Evolutionary conservation across 35 echinoderm and acorn worm genomes (phyloP), one percentile per base, ranked within the genome.

Genomic region (Amphiura filiformis): DNA sequence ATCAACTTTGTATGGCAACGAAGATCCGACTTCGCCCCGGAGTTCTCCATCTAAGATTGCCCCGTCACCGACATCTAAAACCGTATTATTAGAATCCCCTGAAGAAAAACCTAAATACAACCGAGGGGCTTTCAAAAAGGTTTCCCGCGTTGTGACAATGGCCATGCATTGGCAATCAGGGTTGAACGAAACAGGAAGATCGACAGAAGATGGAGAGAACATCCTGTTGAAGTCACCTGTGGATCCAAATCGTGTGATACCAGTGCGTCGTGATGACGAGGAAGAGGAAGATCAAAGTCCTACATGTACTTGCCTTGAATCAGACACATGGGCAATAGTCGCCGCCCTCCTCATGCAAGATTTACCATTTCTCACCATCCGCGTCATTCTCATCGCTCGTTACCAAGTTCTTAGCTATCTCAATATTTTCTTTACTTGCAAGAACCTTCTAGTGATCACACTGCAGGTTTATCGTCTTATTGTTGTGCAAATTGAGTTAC

Each of bases 361-460:
- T 38, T 89, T 89, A 7, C 96, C 96, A 22, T 98, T 98, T 57
- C 84, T 98, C 18, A 86, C 94, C 38, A 76, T 98, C 28, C 86
- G 96, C 0, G 39, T 98, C 31, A 94, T 94, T 22, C 79, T 98
- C 0, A 92, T 98, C 32, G 39, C 79, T 41, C 77, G 83, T 38
- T 92, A 89, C 49, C 76, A 84, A 22, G 90, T 94, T 56, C 83
- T 94, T 31, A 98, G 76, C 0, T 87, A 98, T 65, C 83, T 91
- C 20, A 94, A 91, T 76, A 84, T 98, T 22, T 98, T 98, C 86
- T 98, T 98, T 37, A 94, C 93, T 4, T 89, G 89, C 84, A 98
- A 98, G 49, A 98, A 98, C 36, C 18, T 87, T 9, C 42, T 98
- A 37, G 92, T 98, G 28, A 33, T 98, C 23, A 79, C 76, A 56